Evolutionary conservation across 2,797 vertebrate species (phyloP).

Genomic region (Ctenopoma multispine): DNA sequence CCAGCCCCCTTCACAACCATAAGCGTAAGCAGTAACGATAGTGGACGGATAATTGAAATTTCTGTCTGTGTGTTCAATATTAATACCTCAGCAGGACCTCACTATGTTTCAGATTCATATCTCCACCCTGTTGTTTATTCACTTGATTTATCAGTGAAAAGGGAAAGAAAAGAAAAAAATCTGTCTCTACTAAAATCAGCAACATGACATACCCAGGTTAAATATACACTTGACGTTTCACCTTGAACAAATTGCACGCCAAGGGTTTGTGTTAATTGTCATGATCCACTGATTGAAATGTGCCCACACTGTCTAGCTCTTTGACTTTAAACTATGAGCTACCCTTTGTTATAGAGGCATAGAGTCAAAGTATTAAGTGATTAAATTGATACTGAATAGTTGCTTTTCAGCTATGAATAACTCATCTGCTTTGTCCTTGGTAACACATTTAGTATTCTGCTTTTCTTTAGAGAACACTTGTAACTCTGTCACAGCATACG

Average conservation of each 20-base stretch:
- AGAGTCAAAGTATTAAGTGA: slow-evolving; percentile 37
- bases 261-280: slow-evolving; percentile 34
- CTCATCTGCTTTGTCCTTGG: slow-evolving; percentile 52
- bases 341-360: slow-evolving; percentile 17
- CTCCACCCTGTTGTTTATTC: slow-evolving; percentile 1
- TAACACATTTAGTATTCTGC: slow-evolving; percentile 39
- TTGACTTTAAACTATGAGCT: slow-evolving; percentile 30
- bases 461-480: slow-evolving; percentile 43
- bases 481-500: slow-evolving; percentile 13
- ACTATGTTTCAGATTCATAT: slow-evolving; percentile 3
- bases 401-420: slow-evolving; percentile 46
- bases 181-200: slow-evolving; percentile 10
- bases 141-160: slow-evolving; percentile 7
- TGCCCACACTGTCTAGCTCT: slow-evolving; percentile 6
- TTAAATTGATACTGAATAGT: slow-evolving; percentile 51
- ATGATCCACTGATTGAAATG: slow-evolving; percentile 25
- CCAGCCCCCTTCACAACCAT: too few species aligned
- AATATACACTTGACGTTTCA: slow-evolving; percentile 43
- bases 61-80: too few species aligned
- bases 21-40: too few species aligned
- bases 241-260: slow-evolving; percentile 31
- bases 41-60: too few species aligned
- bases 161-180: too few species aligned
- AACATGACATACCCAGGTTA: slow-evolving; percentile 12
- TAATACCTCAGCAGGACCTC: not conserved